Conservation (phyloP, 2,888 invertebrate species). For the Yponomeuta malinellus region DNA sequence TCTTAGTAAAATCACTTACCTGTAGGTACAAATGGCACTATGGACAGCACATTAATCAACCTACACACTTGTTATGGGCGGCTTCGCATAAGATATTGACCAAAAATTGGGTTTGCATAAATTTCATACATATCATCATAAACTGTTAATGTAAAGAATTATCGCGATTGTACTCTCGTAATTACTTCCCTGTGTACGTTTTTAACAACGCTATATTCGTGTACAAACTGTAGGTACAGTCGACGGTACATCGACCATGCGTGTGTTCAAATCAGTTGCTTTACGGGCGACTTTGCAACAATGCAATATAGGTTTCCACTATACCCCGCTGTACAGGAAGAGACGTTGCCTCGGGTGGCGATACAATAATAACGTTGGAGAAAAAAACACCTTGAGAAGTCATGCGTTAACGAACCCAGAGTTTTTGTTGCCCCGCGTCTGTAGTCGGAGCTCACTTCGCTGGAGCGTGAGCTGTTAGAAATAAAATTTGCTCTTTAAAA, state of each 20-base stretch:
- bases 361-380: slow-evolving; percentile 5
- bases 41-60: too few relatives aligned
- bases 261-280: too few relatives aligned
- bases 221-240: neutral
- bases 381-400: slow-evolving; percentile 30
- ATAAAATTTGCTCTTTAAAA: neutral
- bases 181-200: slow-evolving; percentile 5
- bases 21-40: too few relatives aligned
- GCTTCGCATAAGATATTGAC: too few relatives aligned
- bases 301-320: too few relatives aligned
- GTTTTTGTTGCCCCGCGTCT: slow-evolving; percentile 28
- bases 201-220: neutral
- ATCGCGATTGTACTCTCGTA: neutral
- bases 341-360: neutral
- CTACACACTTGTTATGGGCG: too few relatives aligned
- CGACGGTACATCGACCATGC: too few relatives aligned
- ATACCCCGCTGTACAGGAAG: slow-evolving; percentile 1
- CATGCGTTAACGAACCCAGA: slow-evolving; percentile 37
- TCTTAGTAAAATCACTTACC: too few relatives aligned
- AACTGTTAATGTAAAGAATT: neutral
- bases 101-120: too few relatives aligned
- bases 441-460: slow-evolving; percentile 33
- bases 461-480: slow-evolving; percentile 43
- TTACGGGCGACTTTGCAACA: too few relatives aligned
- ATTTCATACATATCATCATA: neutral